Evolutionary conservation across 1,140 invertebrate species (phyloP), one percentile per base, ranked within the genome.

Genomic region (Listronotus oregonensis): DNA sequence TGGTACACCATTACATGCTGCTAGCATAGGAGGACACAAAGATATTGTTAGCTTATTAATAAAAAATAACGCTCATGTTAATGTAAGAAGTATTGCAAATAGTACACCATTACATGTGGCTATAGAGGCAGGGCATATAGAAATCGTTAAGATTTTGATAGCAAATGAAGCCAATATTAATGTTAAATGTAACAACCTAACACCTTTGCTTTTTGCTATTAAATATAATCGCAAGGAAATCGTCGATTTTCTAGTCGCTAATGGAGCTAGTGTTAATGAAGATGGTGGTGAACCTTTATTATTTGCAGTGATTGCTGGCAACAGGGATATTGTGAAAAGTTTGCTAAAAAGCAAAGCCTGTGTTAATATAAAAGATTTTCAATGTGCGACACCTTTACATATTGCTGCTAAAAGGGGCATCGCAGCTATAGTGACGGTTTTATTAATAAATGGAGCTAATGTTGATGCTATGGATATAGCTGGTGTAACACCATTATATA

Each of bases 1-100:
- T 3, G 55, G 64, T 12, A 72, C 68, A 4, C 60, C 68, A 10
- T 15, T 73, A 27, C 68, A 73, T 57, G 63, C 66, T 50, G 72
- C 70, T 60, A 60, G 60, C n/a, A 49, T 64, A n/a, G 59, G 34
- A 34, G 56, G 34, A 12, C 56, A 65, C 34, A 44, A 57, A 42
- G 60, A 67, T 46, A 18, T 67, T 52, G 39, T 69, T 6, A 61
- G 34, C n/a, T 4, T 21, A 39, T 34, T 71, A 40, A 54, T 54
- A 54, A 31, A 37, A 54, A 32, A 54, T 31, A 54, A 54, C 6
- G 51, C 32, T 37, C 6, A 34, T 4, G 12, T 54, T 31, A 3
- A 54, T 7, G 51, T 11, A 27, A 27, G 21, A 27, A 5, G 21
- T 27, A 3, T 27, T 27, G 21, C 21, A 27, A 5, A 27, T 1